These are phyloP conservation scores for Lepidocyrtoides sp. DNA, from an alignment of 2,888 invertebrate species.

Conservation along the genomic window DNA sequence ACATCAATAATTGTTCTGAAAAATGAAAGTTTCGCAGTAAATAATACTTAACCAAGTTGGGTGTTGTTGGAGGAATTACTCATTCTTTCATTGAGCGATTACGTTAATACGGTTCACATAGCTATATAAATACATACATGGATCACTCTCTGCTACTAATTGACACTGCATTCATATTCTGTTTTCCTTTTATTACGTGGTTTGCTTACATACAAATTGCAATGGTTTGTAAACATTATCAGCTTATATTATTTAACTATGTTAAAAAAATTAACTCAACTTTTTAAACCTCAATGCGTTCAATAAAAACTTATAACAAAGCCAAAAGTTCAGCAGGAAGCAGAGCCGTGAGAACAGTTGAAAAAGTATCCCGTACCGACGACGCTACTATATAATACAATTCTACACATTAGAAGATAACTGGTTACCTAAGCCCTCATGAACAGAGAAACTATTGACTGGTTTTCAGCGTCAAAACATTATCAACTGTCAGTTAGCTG, in stretches of 20 bases:
- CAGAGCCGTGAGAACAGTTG: slow-evolving; percentile 72
- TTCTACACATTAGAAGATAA: too few species aligned
- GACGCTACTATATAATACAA: too few species aligned
- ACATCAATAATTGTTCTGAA: slow-evolving; percentile 78
- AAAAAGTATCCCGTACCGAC: slow-evolving; percentile 72
- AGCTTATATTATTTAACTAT: too few species aligned
- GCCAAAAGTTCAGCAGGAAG: slow-evolving; percentile 77
- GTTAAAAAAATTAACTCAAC: too few species aligned
- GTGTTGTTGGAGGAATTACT: too few species aligned
- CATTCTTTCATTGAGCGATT: too few species aligned
- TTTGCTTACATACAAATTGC: not conserved
- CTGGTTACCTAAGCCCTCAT: not conserved
- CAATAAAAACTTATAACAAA: slow-evolving; percentile 22
- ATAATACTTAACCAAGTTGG: not conserved
- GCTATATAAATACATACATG: not conserved
- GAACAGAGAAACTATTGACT: slow-evolving; percentile 14
- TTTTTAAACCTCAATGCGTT: not conserved
- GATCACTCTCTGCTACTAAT: not conserved
- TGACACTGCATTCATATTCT: not conserved
- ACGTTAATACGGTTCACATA: too few species aligned
- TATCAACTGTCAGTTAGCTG: too few species aligned
- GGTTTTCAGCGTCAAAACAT: not conserved
- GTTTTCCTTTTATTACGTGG: not conserved
- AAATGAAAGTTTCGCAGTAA: slow-evolving; percentile 77
- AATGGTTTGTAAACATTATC: slow-evolving; percentile 13